Percentiles rank a stretch among this genome's conserved stretches.
Conservation (phyloP, 2,113 vertebrate species). For the Eolophus roseicapilla region DNA sequence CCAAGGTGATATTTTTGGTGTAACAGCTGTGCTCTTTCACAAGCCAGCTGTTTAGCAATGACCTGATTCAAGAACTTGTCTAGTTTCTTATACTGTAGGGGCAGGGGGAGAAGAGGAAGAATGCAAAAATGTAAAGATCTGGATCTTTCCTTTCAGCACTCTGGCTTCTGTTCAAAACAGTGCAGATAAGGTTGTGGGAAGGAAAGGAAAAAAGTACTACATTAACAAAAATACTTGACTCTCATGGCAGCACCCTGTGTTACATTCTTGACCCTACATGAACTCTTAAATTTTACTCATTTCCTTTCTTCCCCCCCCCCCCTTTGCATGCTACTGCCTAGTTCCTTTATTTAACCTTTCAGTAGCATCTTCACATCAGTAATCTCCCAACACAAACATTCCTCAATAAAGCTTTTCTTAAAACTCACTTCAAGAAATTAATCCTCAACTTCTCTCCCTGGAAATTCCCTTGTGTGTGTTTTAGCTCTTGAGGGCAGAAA, state of each 20-base stretch:
- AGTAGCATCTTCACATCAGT: neutral
- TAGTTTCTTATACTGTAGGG: neutral
- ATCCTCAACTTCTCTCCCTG: neutral
- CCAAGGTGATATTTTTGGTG: neutral
- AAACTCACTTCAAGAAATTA: neutral
- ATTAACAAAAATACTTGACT: neutral
- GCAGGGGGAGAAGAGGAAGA: neutral
- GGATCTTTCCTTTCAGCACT: neutral
- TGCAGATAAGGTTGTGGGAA: neutral
- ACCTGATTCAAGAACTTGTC: neutral
- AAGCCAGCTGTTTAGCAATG: slow-evolving; percentile 16
- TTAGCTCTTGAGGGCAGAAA: neutral
- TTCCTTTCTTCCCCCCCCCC: neutral
- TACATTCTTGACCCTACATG: neutral
- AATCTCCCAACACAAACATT: neutral
- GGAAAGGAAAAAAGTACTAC: neutral
- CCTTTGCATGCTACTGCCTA: neutral
- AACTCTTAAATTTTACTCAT: neutral
- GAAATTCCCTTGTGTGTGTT: neutral
- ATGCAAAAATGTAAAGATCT: neutral
- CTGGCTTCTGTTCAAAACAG: neutral
- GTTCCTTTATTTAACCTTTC: neutral
- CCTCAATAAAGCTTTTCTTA: neutral
- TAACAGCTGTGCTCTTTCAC: neutral
- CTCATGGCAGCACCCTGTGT: neutral